Conservation (phyloP, 2,888 invertebrate species). For the Pseudanteris insignis region DNA sequence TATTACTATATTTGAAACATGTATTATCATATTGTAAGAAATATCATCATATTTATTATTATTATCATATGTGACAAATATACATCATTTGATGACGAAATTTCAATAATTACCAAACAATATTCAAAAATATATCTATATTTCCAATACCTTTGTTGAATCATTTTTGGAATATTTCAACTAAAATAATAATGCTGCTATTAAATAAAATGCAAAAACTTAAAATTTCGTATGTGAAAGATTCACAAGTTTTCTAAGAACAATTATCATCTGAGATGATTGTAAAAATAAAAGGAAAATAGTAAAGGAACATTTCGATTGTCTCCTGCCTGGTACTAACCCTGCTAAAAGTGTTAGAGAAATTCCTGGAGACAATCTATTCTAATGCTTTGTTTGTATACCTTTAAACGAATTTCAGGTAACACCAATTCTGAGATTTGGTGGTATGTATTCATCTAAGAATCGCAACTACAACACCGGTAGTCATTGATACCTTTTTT, state of each 20-base stretch:
- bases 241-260: too few species aligned
- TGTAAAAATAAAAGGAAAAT: conserved; percentile 4
- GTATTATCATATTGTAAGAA: conserved; percentile 36
- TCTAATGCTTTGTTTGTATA: conserved; percentile 11
- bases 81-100: conserved; percentile 26
- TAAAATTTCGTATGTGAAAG: too few species aligned
- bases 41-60: too few species aligned
- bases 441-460: conserved; percentile 13
- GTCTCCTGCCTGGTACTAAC: conserved; percentile 24
- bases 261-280: conserved; percentile 13
- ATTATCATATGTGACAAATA: conserved; percentile 32
- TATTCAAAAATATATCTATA: conserved; percentile 1
- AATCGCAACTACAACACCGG: conserved; percentile 29
- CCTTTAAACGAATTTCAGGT: conserved; percentile 14
- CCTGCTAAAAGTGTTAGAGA: conserved; percentile 27
- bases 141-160: not conserved
- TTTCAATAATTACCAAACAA: conserved; percentile 20
- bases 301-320: conserved; percentile 25
- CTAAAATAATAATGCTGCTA: too few species aligned
- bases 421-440: conserved; percentile 12
- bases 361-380: conserved; percentile 11
- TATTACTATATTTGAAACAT: conserved; percentile 33
- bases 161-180: too few species aligned
- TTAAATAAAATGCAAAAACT: too few species aligned
- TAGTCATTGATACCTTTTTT: conserved; percentile 12